Evolutionary conservation across 1,140 invertebrate genomes (phyloP).

Genomic region (Aplysia californica): DNA sequence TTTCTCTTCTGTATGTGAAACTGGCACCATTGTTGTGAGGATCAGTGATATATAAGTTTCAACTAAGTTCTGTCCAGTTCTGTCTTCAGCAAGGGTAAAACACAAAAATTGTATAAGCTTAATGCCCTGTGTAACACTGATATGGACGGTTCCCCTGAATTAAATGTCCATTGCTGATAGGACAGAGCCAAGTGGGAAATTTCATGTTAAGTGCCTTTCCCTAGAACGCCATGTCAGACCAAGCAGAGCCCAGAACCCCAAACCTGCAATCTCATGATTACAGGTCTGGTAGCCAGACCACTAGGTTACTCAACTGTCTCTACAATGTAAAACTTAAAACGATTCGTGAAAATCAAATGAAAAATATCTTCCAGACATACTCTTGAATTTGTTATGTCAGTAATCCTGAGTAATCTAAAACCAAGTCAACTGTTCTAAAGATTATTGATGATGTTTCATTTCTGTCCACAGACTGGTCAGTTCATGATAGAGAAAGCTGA

Average conservation of each 20-base stretch:
- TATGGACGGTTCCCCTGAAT: neutral
- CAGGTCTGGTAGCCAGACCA: too few species aligned
- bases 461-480: conserved; percentile 13
- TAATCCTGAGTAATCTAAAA: neutral
- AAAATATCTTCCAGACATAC: neutral
- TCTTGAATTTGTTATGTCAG: neutral
- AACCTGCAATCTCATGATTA: too few species aligned
- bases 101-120: neutral
- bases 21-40: too few species aligned
- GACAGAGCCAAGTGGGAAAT: too few species aligned
- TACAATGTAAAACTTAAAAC: neutral
- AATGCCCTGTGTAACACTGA: neutral
- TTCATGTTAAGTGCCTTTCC: too few species aligned
- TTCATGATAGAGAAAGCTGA: conserved; percentile 14
- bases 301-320: neutral
- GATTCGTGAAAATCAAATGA: neutral
- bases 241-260: too few species aligned
- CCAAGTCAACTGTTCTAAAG: neutral
- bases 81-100: conserved; percentile 1
- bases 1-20: too few species aligned
- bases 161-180: neutral
- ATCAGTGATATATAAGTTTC: too few species aligned
- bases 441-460: neutral
- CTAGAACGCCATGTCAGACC: too few species aligned
- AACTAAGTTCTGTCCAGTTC: too few species aligned